A percentile compares a stretch with the other conserved stretches of the same genome.
Evolutionary conservation across 2,797 vertebrate species (phyloP).

Genomic region (Pterois miles): DNA sequence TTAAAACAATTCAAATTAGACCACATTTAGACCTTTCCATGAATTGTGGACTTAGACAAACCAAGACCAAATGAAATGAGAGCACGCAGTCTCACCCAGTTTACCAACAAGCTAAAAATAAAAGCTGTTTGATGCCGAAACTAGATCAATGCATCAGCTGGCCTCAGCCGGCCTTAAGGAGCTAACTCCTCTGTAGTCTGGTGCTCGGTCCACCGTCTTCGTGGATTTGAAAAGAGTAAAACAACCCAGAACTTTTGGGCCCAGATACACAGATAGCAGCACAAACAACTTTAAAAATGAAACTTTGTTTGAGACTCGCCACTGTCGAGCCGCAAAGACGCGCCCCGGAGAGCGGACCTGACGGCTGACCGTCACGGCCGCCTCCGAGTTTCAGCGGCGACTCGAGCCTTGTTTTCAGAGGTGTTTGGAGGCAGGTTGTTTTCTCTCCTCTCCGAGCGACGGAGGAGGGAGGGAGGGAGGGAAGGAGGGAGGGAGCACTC

Average conservation of each 20-base stretch:
- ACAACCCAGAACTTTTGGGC: conserved; percentile 34
- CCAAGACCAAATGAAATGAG: conserved; percentile 41
- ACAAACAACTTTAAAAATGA: conserved; percentile 36
- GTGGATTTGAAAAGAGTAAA: conserved; percentile 46
- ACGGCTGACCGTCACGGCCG: conserved; percentile 43
- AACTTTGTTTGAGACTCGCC: conserved; percentile 9
- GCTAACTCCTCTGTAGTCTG: conserved; percentile 13
- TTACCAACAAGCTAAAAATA: conserved; percentile 72
- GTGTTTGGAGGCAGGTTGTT: conserved; percentile 52
- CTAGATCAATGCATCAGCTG: conserved; percentile 71
- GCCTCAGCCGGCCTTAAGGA: conserved; percentile 42
- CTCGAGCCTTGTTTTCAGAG: conserved; percentile 56
- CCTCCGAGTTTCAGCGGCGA: conserved; percentile 28
- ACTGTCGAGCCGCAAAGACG: conserved; percentile 10
- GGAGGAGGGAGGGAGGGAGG: conserved; percentile 41
- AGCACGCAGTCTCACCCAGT: conserved; percentile 49
- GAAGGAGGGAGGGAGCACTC: conserved; percentile 74
- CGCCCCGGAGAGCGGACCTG: conserved; percentile 44
- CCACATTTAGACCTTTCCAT: neutral
- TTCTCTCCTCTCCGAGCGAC: conserved; percentile 29
- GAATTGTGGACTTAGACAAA: conserved; percentile 10
- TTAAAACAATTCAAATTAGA: neutral
- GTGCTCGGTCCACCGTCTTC: conserved; percentile 22
- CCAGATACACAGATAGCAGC: conserved; percentile 52
- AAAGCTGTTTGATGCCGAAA: conserved; percentile 68